Evolutionary conservation across 2,797 vertebrate genomes (phyloP).

Genomic region (Sebastes dallii): DNA sequence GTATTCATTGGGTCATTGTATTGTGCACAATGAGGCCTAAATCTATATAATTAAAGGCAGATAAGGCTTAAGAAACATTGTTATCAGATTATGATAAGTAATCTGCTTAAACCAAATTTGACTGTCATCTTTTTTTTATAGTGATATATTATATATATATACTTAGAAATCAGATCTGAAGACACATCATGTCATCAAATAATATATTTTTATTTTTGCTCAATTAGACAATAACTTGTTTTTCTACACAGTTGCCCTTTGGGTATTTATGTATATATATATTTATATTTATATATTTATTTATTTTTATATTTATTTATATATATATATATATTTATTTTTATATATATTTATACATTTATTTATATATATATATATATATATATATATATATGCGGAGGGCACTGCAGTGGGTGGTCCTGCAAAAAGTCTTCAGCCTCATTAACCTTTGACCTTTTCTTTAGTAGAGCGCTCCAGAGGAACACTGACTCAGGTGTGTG

Average conservation of each 20-base stretch:
- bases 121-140: slow-evolving; percentile 18
- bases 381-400: neutral
- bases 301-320: neutral
- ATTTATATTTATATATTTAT: no score
- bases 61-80: slow-evolving; percentile 66
- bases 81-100: slow-evolving; percentile 69
- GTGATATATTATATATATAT: neutral
- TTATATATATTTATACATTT: neutral
- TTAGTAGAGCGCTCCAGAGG: slow-evolving; percentile 24
- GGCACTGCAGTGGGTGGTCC: slow-evolving; percentile 72
- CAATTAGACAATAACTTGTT: neutral
- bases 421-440: slow-evolving; percentile 39
- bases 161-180: neutral
- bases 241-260: neutral
- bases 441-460: slow-evolving; percentile 70
- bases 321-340: neutral
- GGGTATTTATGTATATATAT: neutral
- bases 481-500: slow-evolving; percentile 60
- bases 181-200: neutral
- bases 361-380: neutral
- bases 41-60: slow-evolving; percentile 78
- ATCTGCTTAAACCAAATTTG: slow-evolving; percentile 54
- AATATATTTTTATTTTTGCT: neutral
- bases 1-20: slow-evolving; percentile 72
- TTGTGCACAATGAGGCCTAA: slow-evolving; percentile 71